A percentile compares a stretch with the other conserved stretches of the same genome.
phyloP scores from a whole-genome alignment of 2,797 vertebrate genomes.

The Anguilla marmorata region DNA sequence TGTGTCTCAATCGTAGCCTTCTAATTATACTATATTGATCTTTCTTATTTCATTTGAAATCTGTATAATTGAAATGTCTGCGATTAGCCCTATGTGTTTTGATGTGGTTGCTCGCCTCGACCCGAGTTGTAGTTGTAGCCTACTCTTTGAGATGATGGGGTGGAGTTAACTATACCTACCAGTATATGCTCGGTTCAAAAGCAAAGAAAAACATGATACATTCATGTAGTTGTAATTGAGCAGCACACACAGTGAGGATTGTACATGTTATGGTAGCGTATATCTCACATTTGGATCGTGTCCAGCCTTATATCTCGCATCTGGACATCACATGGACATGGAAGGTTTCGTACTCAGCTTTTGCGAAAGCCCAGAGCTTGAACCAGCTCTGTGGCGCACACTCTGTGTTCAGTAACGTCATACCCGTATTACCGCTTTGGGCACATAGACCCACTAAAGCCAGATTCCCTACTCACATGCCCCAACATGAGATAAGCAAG shows the following conservation, averaged over 20 bases:
- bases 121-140: background rate
- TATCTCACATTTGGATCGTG: background rate
- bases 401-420: background rate
- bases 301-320: background rate
- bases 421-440: background rate
- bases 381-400: background rate
- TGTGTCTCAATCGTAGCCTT: background rate
- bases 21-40: background rate
- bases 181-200: background rate
- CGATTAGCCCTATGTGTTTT: background rate
- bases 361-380: background rate
- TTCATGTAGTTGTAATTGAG: background rate
- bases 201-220: background rate
- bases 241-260: background rate
- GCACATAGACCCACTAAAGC: background rate
- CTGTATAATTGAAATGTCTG: background rate
- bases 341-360: background rate
- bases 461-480: constrained; percentile 20
- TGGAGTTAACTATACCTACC: background rate
- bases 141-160: background rate
- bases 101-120: background rate
- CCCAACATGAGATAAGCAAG: constrained; percentile 39
- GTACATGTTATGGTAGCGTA: background rate
- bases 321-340: background rate
- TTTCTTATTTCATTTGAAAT: background rate